phyloP scores from a whole-genome alignment of 2,113 vertebrate species.

The Thalassoma bifasciatum region DNA sequence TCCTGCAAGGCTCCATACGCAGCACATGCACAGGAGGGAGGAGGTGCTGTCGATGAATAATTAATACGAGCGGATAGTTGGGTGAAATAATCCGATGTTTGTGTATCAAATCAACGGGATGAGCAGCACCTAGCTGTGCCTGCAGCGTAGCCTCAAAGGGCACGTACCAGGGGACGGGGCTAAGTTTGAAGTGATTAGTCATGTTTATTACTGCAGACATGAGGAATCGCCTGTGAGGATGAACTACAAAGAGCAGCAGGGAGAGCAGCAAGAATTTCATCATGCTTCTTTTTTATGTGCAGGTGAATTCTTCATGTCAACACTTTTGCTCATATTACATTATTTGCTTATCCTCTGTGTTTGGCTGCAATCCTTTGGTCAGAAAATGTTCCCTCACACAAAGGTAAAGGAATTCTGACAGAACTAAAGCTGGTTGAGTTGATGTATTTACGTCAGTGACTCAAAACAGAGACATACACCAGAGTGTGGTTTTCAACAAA shows the following conservation, averaged over 20 bases:
- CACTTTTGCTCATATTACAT: slow-evolving; percentile 15
- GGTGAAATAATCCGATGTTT: slow-evolving; percentile 88
- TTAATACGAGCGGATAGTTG: slow-evolving; percentile 85
- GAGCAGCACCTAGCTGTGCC: slow-evolving; percentile 84
- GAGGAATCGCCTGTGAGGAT: slow-evolving; percentile 83
- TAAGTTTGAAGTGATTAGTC: slow-evolving; percentile 90
- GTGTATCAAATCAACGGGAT: slow-evolving; percentile 90
- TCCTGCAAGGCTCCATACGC: slow-evolving; percentile 60
- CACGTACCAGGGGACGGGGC: slow-evolving; percentile 88
- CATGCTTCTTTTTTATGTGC: slow-evolving; percentile 53
- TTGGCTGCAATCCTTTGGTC: background rate
- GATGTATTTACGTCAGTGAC: too few relatives aligned
- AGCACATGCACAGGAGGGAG: slow-evolving; percentile 25
- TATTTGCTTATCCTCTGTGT: slow-evolving; percentile 14
- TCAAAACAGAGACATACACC: too few relatives aligned
- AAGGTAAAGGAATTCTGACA: background rate
- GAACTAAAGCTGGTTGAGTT: background rate
- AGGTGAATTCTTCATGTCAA: slow-evolving; percentile 44
- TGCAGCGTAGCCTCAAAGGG: slow-evolving; percentile 87
- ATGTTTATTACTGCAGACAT: slow-evolving; percentile 91
- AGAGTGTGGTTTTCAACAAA: too few relatives aligned
- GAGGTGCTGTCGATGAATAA: slow-evolving; percentile 85
- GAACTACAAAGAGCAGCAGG: slow-evolving; percentile 74
- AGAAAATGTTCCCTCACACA: background rate
- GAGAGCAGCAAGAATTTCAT: slow-evolving; percentile 80